phyloP scores from a whole-genome alignment of 2,888 invertebrate species.

The Phengaris alcon region DNA sequence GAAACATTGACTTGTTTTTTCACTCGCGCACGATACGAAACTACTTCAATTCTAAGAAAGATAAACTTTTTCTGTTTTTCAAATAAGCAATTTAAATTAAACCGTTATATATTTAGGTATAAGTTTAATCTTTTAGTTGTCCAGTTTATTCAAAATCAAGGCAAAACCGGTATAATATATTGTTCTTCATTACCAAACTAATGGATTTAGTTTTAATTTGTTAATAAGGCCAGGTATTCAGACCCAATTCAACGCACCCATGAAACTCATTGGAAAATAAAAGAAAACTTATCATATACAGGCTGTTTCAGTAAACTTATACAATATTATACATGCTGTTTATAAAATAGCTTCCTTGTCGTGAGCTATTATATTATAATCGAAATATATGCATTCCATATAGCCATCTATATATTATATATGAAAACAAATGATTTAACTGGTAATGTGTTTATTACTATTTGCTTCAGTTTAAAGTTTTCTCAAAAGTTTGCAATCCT shows the following conservation, averaged over 20 bases:
- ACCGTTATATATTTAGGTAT: not conserved
- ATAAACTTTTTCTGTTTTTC: too few species aligned
- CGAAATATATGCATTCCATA: too few species aligned
- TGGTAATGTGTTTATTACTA: too few species aligned
- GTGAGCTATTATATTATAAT: too few species aligned
- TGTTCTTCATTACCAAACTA: not conserved
- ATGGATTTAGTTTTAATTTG: not conserved
- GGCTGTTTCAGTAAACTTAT: not conserved
- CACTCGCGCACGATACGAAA: too few species aligned
- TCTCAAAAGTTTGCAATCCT: too few species aligned
- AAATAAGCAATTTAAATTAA: not conserved
- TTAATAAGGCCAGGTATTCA: conserved; percentile 2
- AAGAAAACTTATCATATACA: not conserved
- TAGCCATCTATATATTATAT: too few species aligned
- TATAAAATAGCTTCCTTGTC: too few species aligned
- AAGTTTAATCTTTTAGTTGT: not conserved
- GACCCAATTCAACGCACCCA: not conserved
- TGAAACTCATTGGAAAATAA: conserved; percentile 6
- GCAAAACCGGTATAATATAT: not conserved
- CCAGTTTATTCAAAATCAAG: not conserved
- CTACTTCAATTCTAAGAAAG: too few species aligned
- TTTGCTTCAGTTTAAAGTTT: too few species aligned
- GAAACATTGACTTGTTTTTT: too few species aligned
- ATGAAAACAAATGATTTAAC: too few species aligned
- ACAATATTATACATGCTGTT: not conserved